phyloP scores from a whole-genome alignment of 2,888 invertebrate genomes.

The Trichopria drosophilae region DNA sequence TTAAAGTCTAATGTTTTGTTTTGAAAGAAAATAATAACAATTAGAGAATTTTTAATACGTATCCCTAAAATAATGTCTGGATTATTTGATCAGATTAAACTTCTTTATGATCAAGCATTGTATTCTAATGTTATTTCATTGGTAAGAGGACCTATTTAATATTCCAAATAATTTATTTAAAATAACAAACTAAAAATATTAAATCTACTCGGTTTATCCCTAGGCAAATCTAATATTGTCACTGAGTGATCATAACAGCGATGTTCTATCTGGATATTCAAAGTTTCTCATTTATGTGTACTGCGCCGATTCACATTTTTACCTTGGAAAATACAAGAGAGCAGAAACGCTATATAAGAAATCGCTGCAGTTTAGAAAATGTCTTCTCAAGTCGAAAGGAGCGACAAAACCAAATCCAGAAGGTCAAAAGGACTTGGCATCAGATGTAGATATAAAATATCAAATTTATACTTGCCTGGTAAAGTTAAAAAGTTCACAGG shows the following conservation, averaged over 20 bases:
- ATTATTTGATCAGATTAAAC: slow-evolving; percentile 69
- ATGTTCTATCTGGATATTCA: slow-evolving; percentile 63
- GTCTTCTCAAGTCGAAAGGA: slow-evolving; percentile 63
- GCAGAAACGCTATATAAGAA: slow-evolving; percentile 71
- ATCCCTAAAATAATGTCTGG: no score
- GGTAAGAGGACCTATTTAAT: slow-evolving; percentile 59
- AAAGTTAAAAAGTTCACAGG: slow-evolving; percentile 67
- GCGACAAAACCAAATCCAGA: slow-evolving; percentile 58
- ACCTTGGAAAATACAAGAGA: slow-evolving; percentile 67
- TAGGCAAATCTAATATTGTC: slow-evolving; percentile 71
- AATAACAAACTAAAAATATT: slow-evolving; percentile 1
- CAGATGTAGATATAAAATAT: slow-evolving; percentile 73
- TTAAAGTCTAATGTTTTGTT: no score
- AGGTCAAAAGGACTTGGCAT: slow-evolving; percentile 60
- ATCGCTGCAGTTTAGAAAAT: slow-evolving; percentile 68
- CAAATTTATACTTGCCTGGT: slow-evolving; percentile 72
- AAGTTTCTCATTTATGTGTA: slow-evolving; percentile 72
- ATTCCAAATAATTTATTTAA: slow-evolving; percentile 1
- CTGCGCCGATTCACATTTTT: slow-evolving; percentile 72
- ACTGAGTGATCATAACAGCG: slow-evolving; percentile 68
- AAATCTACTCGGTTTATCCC: slow-evolving; percentile 40
- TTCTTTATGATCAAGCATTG: slow-evolving; percentile 70
- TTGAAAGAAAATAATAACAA: no score
- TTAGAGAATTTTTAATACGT: no score
- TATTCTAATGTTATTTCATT: slow-evolving; percentile 72